A percentile compares a stretch with the other conserved stretches of the same genome.
Evolutionary conservation across 2,113 vertebrate species (phyloP).

Genomic region (Lonchura striata): DNA sequence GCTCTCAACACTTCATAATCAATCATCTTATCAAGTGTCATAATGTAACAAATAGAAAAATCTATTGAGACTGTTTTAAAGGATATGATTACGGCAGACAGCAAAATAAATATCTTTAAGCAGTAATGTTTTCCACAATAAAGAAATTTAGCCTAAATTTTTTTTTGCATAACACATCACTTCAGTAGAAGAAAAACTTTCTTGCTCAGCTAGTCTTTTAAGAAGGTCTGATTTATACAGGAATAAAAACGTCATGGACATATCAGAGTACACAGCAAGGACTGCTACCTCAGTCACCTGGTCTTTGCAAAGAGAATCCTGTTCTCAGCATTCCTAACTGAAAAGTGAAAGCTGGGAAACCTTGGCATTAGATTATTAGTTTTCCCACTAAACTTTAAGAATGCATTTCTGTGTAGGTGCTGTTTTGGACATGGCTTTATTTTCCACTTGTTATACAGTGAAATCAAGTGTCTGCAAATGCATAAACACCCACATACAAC

Average conservation of each 20-base stretch:
- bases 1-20: conserved; percentile 58
- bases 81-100: conserved; percentile 48
- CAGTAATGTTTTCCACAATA: conserved; percentile 31
- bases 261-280: not conserved
- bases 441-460: not conserved
- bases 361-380: not conserved
- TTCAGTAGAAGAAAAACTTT: not conserved
- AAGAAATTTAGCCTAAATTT: conserved; percentile 30
- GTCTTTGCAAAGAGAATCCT: not conserved
- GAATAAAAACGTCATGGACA: not conserved
- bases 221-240: not conserved
- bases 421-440: not conserved
- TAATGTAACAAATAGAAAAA: conserved; percentile 45
- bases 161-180: not conserved
- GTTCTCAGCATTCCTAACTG: not conserved
- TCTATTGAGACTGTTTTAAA: conserved; percentile 57
- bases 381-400: not conserved
- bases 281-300: not conserved
- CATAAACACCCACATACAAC: not conserved
- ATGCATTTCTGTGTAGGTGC: not conserved
- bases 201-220: not conserved
- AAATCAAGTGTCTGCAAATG: not conserved
- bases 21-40: conserved; percentile 54
- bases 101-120: conserved; percentile 42
- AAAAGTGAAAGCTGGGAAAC: not conserved